Base-by-base conservation (phyloP, 2,888 invertebrate species). In the Teleiodes luculella region DNA sequence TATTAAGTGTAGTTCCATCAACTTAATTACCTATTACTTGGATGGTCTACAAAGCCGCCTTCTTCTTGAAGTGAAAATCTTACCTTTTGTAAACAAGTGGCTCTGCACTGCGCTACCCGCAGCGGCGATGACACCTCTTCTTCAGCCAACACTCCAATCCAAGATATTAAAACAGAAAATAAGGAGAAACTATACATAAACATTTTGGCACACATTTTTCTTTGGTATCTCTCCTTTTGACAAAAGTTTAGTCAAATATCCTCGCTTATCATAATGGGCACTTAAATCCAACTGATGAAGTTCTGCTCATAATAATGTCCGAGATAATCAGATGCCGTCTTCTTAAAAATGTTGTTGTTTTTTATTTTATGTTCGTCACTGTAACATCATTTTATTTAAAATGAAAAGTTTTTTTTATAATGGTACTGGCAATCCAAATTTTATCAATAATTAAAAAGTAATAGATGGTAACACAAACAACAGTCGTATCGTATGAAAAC, bases 1-100 rank as follows among this genome's bases (percentile, higher is more conserved):
- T n/a, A n/a, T n/a, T n/a, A n/a, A n/a, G n/a, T n/a, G n/a, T n/a
- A n/a, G n/a, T n/a, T 37, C 18, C 37, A 37, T 37, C 37, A 41
- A 41, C 8, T 16, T 11, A 20, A 24, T 24, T 41, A 41, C 24
- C n/a, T n/a, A n/a, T n/a, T n/a, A n/a, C n/a, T n/a, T n/a, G n/a
- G n/a, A n/a, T n/a, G n/a, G n/a, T n/a, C 24, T 24, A 24, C n/a
- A 28, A 43, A 28, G 20, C 20, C 43, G 24, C 24, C 24, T 24
- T 13, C n/a, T 3, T 20, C 43, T 43, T 43, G 28, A 7, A 5
- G 31, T 16, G 54, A 24, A 61, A 59, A 31, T 55, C 72, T 75
- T 89, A 94, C 94, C 93, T 92, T 92, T 90, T 93, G 92, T 71
- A 94, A 90, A 82, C 94, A 94, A 64, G 93, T 92, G 64, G 94